These are phyloP conservation scores for Cirrhinus mrigala DNA, from an alignment of 2,797 vertebrate genomes.

Conservation along the genomic window DNA sequence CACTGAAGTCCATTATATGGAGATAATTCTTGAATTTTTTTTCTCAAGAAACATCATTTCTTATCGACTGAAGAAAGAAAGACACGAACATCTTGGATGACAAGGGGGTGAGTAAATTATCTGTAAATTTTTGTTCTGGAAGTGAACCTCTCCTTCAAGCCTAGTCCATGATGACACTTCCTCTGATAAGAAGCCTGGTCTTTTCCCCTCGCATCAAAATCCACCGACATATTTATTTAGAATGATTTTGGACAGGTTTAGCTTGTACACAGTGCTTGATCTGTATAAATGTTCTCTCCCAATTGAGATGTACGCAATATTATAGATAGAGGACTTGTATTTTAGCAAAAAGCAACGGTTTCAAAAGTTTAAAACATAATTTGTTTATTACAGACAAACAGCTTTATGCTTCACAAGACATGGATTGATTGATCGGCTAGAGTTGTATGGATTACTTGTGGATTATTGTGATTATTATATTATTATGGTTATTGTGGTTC, in stretches of 20 bases:
- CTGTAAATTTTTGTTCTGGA: no score
- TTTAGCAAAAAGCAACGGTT: background rate
- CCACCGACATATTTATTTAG: background rate
- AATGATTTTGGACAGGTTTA: background rate
- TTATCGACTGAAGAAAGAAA: no score
- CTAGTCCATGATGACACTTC: background rate
- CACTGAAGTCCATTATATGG: no score
- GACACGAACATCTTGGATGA: no score
- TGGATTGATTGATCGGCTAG: background rate
- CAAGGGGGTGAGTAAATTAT: no score
- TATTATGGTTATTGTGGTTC: no score
- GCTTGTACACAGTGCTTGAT: background rate
- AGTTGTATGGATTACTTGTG: background rate
- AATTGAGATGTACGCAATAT: no score
- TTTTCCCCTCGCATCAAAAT: background rate
- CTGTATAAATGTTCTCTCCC: background rate
- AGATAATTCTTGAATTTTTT: no score
- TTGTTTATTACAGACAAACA: background rate
- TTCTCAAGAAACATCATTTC: no score
- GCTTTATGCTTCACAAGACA: background rate
- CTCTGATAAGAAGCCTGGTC: no score
- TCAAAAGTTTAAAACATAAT: background rate
- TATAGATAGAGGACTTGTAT: no score
- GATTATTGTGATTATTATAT: background rate
- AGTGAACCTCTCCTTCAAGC: background rate